Evolutionary conservation across 2,113 vertebrate species (phyloP).

Genomic region (Barnardius zonarius): DNA sequence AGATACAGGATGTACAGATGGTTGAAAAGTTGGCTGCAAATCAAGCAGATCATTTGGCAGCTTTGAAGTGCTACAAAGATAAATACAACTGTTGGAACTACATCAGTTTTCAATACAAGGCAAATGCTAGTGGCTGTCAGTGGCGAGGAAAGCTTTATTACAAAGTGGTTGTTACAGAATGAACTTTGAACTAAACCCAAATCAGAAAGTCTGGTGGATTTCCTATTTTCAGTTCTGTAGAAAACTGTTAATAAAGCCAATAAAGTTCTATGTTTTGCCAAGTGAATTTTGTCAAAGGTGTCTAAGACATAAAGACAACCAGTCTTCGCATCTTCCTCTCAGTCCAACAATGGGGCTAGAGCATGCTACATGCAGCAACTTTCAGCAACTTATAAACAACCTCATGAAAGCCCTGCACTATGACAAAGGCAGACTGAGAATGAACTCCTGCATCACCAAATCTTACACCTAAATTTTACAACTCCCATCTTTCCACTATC

Average conservation of each 20-base stretch:
- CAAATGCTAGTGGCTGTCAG: neutral
- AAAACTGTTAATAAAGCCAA: neutral
- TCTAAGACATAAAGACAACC: neutral
- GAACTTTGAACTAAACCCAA: neutral
- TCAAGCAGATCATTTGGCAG: constrained; percentile 93
- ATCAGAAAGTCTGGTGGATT: neutral
- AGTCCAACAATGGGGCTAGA: neutral
- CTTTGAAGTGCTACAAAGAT: constrained; percentile 83
- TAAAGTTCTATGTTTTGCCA: neutral
- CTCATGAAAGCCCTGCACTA: neutral
- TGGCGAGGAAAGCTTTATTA: neutral
- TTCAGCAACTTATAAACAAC: neutral
- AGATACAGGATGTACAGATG: constrained; percentile 81
- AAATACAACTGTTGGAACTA: constrained; percentile 50
- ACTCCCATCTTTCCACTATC: neutral
- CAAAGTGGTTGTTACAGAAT: neutral
- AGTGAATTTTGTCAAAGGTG: neutral
- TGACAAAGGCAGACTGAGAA: neutral
- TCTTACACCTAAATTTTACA: neutral
- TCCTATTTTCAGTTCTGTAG: neutral
- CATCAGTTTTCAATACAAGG: neutral
- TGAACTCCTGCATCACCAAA: neutral
- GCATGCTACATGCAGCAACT: neutral
- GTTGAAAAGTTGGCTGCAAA: constrained; percentile 92
- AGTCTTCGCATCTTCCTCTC: neutral